A percentile compares a stretch with the other conserved stretches of the same genome.
Conservation (phyloP, 2,113 vertebrate species). For the Phoenicopterus ruber region DNA sequence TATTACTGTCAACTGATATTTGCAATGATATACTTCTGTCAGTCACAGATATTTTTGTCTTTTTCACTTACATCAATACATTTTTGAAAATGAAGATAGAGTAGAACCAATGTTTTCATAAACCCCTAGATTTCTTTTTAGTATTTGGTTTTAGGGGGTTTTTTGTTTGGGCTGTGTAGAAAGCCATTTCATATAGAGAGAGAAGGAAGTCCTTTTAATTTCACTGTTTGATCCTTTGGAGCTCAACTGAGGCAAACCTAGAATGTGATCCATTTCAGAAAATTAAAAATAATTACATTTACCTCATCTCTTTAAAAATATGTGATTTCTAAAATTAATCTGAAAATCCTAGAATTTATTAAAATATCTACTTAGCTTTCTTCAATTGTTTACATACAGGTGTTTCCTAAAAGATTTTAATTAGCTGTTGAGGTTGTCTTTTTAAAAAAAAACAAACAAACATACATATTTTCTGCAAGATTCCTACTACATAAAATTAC, state of each 20-base stretch:
- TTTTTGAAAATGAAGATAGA: neutral
- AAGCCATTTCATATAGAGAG: neutral
- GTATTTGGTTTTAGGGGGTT: neutral
- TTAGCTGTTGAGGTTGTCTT: neutral
- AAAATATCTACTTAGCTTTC: neutral
- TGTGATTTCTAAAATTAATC: neutral
- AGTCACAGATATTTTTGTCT: neutral
- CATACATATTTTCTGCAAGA: neutral
- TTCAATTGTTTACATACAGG: neutral
- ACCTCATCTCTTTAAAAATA: neutral
- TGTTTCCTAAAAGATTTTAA: neutral
- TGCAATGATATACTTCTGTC: neutral
- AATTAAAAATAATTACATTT: neutral
- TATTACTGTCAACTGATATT: neutral
- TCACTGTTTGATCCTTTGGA: neutral
- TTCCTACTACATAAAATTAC: neutral
- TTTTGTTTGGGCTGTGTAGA: neutral
- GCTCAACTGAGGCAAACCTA: neutral
- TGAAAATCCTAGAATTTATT: neutral
- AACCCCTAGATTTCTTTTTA: neutral
- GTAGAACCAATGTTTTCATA: neutral
- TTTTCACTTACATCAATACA: neutral
- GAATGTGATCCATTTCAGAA: neutral
- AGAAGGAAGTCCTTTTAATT: neutral
- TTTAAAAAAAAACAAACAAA: neutral